Percentiles rank a stretch among this genome's conserved stretches.
phyloP scores from a whole-genome alignment of 2,113 vertebrate genomes.

The Aphyosemion australe region DNA sequence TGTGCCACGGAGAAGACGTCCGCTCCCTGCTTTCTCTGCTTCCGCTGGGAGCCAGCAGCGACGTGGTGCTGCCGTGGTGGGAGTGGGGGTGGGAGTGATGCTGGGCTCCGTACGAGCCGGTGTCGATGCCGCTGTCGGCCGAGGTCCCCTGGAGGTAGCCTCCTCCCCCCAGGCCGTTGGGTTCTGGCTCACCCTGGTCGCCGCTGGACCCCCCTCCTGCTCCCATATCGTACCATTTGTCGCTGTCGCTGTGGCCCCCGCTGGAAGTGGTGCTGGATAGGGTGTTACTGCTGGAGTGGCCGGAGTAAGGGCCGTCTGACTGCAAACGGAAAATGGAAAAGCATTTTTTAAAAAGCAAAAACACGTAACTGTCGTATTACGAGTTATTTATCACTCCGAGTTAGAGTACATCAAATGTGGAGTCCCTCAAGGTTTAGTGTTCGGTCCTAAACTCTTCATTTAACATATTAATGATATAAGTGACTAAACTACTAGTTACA shows the following conservation, averaged over 20 bases:
- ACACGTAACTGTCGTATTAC: no score
- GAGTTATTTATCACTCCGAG: no score
- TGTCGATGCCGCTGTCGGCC: constrained; percentile 93
- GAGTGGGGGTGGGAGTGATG: constrained; percentile 75
- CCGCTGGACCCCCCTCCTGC: constrained; percentile 78
- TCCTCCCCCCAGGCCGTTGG: constrained; percentile 87
- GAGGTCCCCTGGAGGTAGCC: constrained; percentile 93
- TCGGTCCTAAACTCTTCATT: no score
- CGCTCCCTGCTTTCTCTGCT: constrained; percentile 84
- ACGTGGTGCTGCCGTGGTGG: constrained; percentile 86
- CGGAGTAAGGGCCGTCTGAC: constrained; percentile 94
- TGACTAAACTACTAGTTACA: no score
- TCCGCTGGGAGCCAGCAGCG: constrained; percentile 84
- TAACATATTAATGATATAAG: no score
- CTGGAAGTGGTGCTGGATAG: constrained; percentile 96
- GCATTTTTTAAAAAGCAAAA: background rate
- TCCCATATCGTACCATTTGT: constrained; percentile 93
- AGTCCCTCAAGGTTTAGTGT: no score
- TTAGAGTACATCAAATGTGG: no score
- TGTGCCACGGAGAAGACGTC: constrained; percentile 88
- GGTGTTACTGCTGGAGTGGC: constrained; percentile 98
- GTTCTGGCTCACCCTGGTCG: constrained; percentile 86
- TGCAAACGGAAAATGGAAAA: constrained; percentile 49
- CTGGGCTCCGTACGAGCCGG: constrained; percentile 84
- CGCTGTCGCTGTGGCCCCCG: constrained; percentile 89